Base-by-base conservation (phyloP, 64 coral and sea anemone species). In the Montipora capricornis region DNA sequence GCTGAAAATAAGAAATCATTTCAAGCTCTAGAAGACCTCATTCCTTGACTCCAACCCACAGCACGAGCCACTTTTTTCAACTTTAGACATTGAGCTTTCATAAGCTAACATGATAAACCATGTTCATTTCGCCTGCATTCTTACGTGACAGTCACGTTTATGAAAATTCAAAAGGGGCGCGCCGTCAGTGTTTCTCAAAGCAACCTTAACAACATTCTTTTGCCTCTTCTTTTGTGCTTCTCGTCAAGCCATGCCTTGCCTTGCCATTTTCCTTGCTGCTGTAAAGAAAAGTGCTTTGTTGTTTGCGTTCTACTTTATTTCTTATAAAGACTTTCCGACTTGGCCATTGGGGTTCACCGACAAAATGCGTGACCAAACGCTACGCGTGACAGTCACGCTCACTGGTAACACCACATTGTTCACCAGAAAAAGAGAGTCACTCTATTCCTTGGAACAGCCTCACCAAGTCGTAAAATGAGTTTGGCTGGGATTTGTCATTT, bases 241-340 rank as follows among this genome's bases (percentile, higher is more conserved):
- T 46, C 20, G 82, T 86, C 82, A 73, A 86, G 44, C 82, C 64
- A 70, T 4, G 64, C 71, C 67, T 86, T 86, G 8, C 82, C 66
- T 71, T 86, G 64, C 82, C 64, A 86, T 73, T 71, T 86, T 70
- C 50, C 82, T 44, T 86, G 64, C 47, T 86, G 62, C 82, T 86
- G 82, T 70, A 37, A 86, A 86, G 37, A 86, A 14, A 86, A 73
- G 48, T 73, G 3, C 3, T 53, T 73, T 70, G 46, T 86, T n/a
- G 47, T 5, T 47, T 71, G n/a, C 47, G 61, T 68, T 46, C 55
- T 29, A 7, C 26, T 57, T 26, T 8, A 4, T 5, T 5, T 59
- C 58, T 46, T 51, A 50, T 26, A 1, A 57, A 8, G 77, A 57
- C 50, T 49, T 47, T 49, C 46, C 0, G 4, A 19, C 9, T 64